These are phyloP conservation scores for Micromesistius poutassou DNA, from an alignment of 2,797 vertebrate species.

Conservation along the genomic window DNA sequence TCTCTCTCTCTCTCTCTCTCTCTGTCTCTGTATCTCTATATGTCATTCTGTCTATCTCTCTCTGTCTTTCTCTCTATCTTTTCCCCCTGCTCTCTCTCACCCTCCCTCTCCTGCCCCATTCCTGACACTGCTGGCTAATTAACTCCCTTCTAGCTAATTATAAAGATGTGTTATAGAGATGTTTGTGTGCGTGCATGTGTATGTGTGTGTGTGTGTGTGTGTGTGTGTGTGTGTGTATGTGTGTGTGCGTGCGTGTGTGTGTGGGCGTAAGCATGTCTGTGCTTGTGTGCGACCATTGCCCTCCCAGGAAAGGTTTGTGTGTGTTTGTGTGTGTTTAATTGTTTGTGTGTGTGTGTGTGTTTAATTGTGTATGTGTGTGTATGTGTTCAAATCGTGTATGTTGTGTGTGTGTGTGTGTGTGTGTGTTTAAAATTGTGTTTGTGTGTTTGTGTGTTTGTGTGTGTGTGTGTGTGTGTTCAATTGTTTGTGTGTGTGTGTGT, in stretches of 20 bases:
- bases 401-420: conserved; percentile 20
- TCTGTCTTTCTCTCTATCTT: not conserved
- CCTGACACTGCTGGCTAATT: conserved; percentile 31
- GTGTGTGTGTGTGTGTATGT: not conserved
- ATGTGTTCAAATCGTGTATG: not conserved
- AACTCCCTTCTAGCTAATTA: conserved; percentile 34
- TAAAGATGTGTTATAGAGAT: conserved; percentile 21
- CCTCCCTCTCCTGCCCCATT: not conserved
- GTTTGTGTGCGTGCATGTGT: conserved; percentile 11
- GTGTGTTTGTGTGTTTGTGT: not conserved
- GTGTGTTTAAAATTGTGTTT: not conserved
- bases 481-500: conserved; percentile 11
- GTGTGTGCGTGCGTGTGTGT: not conserved
- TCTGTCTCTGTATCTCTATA: not conserved
- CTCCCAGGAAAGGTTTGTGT: conserved; percentile 1
- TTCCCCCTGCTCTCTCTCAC: not conserved
- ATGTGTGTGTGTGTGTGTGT: conserved; percentile 21
- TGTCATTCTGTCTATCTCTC: not conserved
- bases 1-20: not conserved
- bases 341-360: conserved; percentile 8
- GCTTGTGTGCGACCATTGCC: conserved; percentile 3
- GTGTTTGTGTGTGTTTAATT: conserved; percentile 16
- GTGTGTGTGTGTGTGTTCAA: conserved; percentile 17
- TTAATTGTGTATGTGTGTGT: conserved; percentile 3
- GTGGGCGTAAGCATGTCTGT: not conserved